phyloP scores from a whole-genome alignment of 2,888 invertebrate species.

The Lysandra bellargus region DNA sequence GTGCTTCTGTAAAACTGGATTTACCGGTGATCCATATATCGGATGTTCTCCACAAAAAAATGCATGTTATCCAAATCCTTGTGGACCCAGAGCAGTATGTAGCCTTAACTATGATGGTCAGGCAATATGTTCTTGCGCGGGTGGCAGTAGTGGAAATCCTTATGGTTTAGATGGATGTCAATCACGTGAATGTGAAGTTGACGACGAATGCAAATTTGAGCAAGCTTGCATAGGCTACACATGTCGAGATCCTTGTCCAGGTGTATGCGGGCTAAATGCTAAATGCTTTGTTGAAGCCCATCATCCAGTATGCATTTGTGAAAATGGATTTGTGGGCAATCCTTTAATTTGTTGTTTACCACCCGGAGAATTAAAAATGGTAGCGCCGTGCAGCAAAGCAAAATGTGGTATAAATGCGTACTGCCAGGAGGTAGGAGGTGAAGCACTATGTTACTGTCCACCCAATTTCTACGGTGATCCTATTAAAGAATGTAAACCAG shows the following conservation, averaged over 20 bases:
- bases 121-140: conserved; percentile 86
- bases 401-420: conserved; percentile 90
- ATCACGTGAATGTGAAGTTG: conserved; percentile 89
- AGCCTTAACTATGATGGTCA: conserved; percentile 84
- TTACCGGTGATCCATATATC: conserved; percentile 88
- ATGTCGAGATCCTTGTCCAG: conserved; percentile 91
- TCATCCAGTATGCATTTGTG: conserved; percentile 89
- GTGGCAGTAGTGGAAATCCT: conserved; percentile 89
- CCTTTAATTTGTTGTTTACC: conserved; percentile 87
- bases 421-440: conserved; percentile 85
- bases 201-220: conserved; percentile 87
- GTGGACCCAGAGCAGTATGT: conserved; percentile 89
- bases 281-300: conserved; percentile 88
- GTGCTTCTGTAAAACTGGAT: conserved; percentile 89
- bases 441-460: conserved; percentile 89
- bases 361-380: conserved; percentile 74
- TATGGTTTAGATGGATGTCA: conserved; percentile 86
- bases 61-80: conserved; percentile 89
- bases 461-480: conserved; percentile 90
- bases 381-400: conserved; percentile 86
- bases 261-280: conserved; percentile 88
- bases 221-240: conserved; percentile 90
- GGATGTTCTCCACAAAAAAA: conserved; percentile 86
- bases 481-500: conserved; percentile 86
- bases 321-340: conserved; percentile 86